These are phyloP conservation scores for Symphodus melops DNA, from an alignment of 2,113 vertebrate genomes.

Conservation along the genomic window DNA sequence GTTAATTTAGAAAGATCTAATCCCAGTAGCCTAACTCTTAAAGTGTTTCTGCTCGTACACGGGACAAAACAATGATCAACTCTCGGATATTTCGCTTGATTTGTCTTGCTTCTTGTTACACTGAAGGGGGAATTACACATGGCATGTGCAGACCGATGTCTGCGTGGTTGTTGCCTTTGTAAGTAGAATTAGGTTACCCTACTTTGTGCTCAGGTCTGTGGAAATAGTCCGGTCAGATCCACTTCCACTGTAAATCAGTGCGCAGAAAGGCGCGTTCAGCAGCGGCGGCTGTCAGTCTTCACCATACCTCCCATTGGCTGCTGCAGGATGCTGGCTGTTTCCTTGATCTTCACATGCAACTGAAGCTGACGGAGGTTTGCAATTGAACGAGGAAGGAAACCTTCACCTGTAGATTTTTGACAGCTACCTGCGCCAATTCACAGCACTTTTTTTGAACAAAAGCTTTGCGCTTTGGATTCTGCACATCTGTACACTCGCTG, in stretches of 20 bases:
- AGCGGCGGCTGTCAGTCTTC: constrained; percentile 60
- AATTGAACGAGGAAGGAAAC: constrained; percentile 25
- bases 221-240: constrained; percentile 37
- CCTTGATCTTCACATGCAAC: constrained; percentile 52
- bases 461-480: constrained; percentile 11
- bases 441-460: constrained; percentile 20
- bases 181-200: neutral
- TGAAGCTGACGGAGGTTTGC: constrained; percentile 51
- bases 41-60: constrained; percentile 2
- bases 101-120: neutral
- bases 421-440: constrained; percentile 1
- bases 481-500: constrained; percentile 46
- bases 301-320: constrained; percentile 69
- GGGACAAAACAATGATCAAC: neutral
- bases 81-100: neutral
- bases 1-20: neutral
- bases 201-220: constrained; percentile 3
- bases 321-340: constrained; percentile 59
- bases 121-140: neutral
- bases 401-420: constrained; percentile 75
- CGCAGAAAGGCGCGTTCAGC: constrained; percentile 50
- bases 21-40: neutral
- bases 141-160: neutral
- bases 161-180: neutral
- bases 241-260: constrained; percentile 56